Conservation (phyloP, 1,140 invertebrate species). For the Bombyx mandarina region DNA sequence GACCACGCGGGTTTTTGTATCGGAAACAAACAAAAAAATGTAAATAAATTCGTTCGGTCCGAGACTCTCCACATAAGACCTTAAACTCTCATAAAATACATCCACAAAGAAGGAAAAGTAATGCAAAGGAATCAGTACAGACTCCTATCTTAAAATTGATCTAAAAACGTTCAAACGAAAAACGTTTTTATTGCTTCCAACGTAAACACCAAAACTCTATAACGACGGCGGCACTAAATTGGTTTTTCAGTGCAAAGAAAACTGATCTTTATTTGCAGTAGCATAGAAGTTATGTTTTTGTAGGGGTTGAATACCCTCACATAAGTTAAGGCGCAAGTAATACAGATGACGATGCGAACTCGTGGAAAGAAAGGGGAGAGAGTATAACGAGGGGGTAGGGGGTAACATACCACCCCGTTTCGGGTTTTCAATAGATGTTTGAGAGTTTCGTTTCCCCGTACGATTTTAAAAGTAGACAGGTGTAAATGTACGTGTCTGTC, state of each 20-base stretch:
- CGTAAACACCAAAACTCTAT: slow-evolving; percentile 29
- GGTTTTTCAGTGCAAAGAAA: slow-evolving; percentile 36
- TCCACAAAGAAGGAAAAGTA: slow-evolving; percentile 68
- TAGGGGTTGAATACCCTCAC: slow-evolving; percentile 37
- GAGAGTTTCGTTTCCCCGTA: slow-evolving; percentile 46
- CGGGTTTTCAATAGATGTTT: slow-evolving; percentile 69
- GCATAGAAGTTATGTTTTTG: slow-evolving; percentile 23
- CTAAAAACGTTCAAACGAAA: slow-evolving; percentile 23
- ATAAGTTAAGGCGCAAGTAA: slow-evolving; percentile 68
- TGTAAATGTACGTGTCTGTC: slow-evolving; percentile 25
- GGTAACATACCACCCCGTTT: slow-evolving; percentile 48
- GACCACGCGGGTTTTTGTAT: not conserved
- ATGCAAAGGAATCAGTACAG: slow-evolving; percentile 67
- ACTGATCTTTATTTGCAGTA: slow-evolving; percentile 11
- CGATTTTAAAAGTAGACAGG: slow-evolving; percentile 58
- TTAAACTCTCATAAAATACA: slow-evolving; percentile 67
- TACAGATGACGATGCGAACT: slow-evolving; percentile 67
- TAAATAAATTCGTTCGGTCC: slow-evolving; percentile 27
- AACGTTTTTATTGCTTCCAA: slow-evolving; percentile 7
- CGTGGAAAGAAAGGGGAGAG: slow-evolving; percentile 67
- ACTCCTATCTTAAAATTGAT: slow-evolving; percentile 65
- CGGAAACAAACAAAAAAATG: slow-evolving; percentile 21
- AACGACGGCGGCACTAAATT: slow-evolving; percentile 42
- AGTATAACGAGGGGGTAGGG: slow-evolving; percentile 47
- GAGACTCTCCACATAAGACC: slow-evolving; percentile 58